Conservation (phyloP, 2,888 invertebrate species). For the Hirtodrosophila cameraria region DNA sequence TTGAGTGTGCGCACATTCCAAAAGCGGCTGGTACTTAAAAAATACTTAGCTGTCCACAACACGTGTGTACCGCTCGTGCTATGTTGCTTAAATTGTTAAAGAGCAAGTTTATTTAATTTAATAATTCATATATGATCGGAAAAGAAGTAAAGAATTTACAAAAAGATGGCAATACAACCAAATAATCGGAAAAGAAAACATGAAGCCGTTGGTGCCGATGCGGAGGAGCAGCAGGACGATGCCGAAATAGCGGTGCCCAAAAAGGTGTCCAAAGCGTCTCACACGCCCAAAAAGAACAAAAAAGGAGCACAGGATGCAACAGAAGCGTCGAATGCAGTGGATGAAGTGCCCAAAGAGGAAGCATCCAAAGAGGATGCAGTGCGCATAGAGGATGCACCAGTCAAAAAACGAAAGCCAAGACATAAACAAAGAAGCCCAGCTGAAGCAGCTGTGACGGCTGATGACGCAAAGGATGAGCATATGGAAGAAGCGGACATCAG, state of each 20-base stretch:
- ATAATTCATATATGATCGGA: slow-evolving; percentile 3
- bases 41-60: slow-evolving; percentile 25
- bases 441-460: slow-evolving; percentile 2
- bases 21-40: too few species aligned
- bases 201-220: slow-evolving; percentile 19
- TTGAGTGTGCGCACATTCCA: too few species aligned
- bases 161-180: slow-evolving; percentile 76
- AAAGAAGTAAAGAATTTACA: background rate
- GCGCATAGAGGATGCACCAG: background rate
- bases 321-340: too few species aligned
- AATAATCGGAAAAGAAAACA: slow-evolving; percentile 79
- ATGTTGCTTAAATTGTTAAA: slow-evolving; percentile 3
- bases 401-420: background rate
- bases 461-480: background rate
- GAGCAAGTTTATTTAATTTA: slow-evolving; percentile 13
- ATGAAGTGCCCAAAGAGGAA: slow-evolving; percentile 1
- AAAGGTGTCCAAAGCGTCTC: slow-evolving; percentile 65
- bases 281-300: slow-evolving; percentile 54
- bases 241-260: slow-evolving; percentile 70
- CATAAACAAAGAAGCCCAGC: slow-evolving; percentile 12
- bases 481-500: slow-evolving; percentile 52
- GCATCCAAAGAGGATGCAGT: slow-evolving; percentile 4
- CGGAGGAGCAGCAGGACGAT: slow-evolving; percentile 49
- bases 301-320: slow-evolving; percentile 8
- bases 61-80: slow-evolving; percentile 48